These are phyloP conservation scores for Acronicta alni DNA, from an alignment of 2,888 invertebrate species.

Conservation along the genomic window DNA sequence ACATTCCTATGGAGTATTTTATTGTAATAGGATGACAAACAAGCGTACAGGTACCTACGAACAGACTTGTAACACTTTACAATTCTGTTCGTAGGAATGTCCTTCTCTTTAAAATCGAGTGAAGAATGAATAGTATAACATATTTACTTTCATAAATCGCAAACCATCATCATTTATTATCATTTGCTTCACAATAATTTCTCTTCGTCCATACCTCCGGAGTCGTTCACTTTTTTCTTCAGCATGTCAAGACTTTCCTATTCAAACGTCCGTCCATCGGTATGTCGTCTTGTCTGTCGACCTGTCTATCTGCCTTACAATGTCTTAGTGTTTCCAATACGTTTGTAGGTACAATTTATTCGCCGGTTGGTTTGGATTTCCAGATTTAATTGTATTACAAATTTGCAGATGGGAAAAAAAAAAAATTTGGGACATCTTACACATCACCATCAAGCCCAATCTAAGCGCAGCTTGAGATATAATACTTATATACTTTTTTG, in stretches of 20 bases:
- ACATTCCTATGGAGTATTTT: too few species aligned
- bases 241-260: conserved; percentile 48
- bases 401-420: too few species aligned
- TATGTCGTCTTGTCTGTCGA: conserved; percentile 50
- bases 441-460: too few species aligned
- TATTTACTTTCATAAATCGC: conserved; percentile 21
- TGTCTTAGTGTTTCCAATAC: conserved; percentile 39
- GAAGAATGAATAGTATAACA: neutral
- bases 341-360: conserved; percentile 32
- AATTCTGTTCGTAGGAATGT: too few species aligned
- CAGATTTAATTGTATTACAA: neutral
- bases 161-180: conserved; percentile 29
- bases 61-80: too few species aligned
- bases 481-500: too few species aligned
- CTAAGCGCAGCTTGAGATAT: too few species aligned
- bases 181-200: conserved; percentile 39
- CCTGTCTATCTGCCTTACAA: conserved; percentile 42
- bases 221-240: conserved; percentile 49
- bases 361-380: conserved; percentile 12
- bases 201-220: conserved; percentile 43
- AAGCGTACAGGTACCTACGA: too few species aligned
- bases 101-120: too few species aligned
- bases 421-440: too few species aligned
- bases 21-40: too few species aligned
- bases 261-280: conserved; percentile 57